Base-by-base conservation (phyloP, 2,888 invertebrate genomes). In the Drosophila kambysellisi region DNA sequence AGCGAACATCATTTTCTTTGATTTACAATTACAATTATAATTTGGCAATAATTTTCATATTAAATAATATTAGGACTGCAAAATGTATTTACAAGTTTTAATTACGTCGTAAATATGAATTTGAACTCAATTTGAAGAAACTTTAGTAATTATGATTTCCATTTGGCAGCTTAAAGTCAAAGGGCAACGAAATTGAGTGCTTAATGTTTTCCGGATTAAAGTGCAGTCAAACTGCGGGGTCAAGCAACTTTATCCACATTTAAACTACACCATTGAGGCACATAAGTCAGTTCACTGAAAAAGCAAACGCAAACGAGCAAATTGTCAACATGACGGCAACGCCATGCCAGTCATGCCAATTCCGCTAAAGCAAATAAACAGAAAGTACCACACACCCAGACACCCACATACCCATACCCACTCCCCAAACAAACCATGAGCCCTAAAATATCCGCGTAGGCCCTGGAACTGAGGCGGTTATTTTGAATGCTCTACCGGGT, bases 361-460 rank as follows among this genome's bases (percentile, higher is more conserved):
- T 86, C 87, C 79, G 79, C 83, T 76, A 77, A 76, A 70, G 84
- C 74, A 89, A 85, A 74, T 79, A 89, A 81, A 74, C 87, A 77
- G 39, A 65, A 48, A 25, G 53, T n/a, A 32, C 39, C 43, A 8
- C 37, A 15, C 20, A 57, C 6, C 20, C 52, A 3, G 20, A 39
- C 11, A 32, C 35, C 51, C 41, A 12, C 37, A n/a, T 6, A 15
- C 35, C 39, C 39, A 30, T 37, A 48, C 7, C 29, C 6, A 29
- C n/a, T n/a, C 39, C 54, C 66, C 72, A 67, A 77, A 62, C 69
- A 66, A 62, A 61, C 62, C 30, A 43, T 25, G 8, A 57, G 41
- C 39, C 66, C 7, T 30, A 46, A 56, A 39, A 35, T 59, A 17
- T 53, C 20, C 15, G 43, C 17, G 37, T 17, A 46, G 59, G 50